A percentile compares a stretch with the other conserved stretches of the same genome.
phyloP scores from a whole-genome alignment of 2,113 vertebrate genomes.

The Melierax canorus region DNA sequence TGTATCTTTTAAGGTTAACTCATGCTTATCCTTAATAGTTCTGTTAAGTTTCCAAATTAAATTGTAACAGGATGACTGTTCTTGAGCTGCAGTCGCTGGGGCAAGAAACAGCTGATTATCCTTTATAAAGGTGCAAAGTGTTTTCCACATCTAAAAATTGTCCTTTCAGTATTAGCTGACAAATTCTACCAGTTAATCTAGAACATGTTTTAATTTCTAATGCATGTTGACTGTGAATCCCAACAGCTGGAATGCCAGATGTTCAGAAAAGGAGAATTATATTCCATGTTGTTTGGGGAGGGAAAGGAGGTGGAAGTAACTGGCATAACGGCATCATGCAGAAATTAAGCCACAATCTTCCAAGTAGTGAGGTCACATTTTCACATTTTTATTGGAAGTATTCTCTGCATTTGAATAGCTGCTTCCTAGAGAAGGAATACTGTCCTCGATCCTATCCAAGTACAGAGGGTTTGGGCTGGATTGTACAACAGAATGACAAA shows the following conservation, averaged over 20 bases:
- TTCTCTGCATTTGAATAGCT: background rate
- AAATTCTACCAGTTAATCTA: background rate
- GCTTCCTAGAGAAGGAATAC: background rate
- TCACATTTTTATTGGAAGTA: background rate
- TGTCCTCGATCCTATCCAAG: background rate
- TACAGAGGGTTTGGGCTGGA: background rate
- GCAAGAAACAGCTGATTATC: background rate
- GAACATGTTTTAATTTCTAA: background rate
- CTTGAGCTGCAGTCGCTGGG: background rate
- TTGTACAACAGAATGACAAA: background rate
- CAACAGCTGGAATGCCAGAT: background rate
- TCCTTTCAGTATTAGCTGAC: background rate
- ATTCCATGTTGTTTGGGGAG: accelerated
- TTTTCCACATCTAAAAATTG: background rate
- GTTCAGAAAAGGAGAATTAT: background rate
- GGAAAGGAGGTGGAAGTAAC: background rate
- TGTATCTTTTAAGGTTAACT: background rate
- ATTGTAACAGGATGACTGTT: background rate
- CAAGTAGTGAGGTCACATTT: background rate
- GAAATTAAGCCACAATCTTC: background rate
- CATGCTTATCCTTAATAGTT: background rate
- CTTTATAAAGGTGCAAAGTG: background rate
- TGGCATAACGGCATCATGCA: background rate
- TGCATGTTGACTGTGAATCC: background rate
- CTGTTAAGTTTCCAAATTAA: background rate